phyloP scores from a whole-genome alignment of 2,113 vertebrate species.

The Pelmatolapia mariae region DNA sequence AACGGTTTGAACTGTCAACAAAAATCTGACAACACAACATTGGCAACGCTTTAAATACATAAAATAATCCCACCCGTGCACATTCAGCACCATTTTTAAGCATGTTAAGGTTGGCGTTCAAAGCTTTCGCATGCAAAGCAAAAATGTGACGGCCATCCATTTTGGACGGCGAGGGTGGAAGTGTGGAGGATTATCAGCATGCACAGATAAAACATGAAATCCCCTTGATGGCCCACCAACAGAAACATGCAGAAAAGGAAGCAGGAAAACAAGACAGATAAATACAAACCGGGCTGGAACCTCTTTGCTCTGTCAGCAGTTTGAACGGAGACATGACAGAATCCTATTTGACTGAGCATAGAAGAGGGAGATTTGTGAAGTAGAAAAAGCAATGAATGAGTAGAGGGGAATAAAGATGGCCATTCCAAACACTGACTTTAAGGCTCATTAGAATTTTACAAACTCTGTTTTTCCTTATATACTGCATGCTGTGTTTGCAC shows the following conservation, averaged over 20 bases:
- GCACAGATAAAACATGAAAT: not conserved
- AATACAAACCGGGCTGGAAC: not conserved
- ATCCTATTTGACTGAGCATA: not conserved
- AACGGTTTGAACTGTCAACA: not conserved
- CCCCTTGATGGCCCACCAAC: not conserved
- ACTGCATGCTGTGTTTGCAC: not conserved
- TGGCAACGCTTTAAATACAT: not conserved
- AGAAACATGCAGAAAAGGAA: not conserved
- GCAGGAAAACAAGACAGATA: not conserved
- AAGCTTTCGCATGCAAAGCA: not conserved
- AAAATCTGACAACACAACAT: not conserved
- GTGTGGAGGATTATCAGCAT: not conserved
- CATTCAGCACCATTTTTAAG: not conserved
- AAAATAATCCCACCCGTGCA: not conserved
- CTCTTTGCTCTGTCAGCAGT: not conserved
- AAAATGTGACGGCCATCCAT: not conserved
- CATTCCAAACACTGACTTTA: not conserved
- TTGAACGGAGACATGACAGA: not conserved
- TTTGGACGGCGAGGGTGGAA: not conserved
- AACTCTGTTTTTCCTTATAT: not conserved
- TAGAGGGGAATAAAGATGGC: not conserved
- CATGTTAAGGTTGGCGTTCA: not conserved
- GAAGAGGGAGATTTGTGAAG: not conserved
- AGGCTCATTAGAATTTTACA: not conserved
- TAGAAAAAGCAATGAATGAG: not conserved